Conservation (phyloP, 2,113 vertebrate species). For the Aspidoscelis tigris region DNA sequence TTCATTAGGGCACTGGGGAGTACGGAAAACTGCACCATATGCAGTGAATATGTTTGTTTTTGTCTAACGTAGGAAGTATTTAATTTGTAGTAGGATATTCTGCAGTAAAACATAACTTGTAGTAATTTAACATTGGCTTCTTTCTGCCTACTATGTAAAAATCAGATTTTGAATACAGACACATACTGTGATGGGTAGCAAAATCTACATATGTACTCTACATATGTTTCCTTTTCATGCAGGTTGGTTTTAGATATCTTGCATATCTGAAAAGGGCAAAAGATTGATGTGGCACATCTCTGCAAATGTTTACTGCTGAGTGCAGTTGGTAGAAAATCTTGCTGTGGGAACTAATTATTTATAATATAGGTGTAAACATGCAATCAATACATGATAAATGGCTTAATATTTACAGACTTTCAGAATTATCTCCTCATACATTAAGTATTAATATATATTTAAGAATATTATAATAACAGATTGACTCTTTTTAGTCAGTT, state of each 20-base stretch:
- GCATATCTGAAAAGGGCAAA: too few species aligned
- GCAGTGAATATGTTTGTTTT: slow-evolving; percentile 54
- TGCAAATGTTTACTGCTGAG: too few species aligned
- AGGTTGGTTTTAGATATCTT: too few species aligned
- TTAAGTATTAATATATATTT: slow-evolving; percentile 27
- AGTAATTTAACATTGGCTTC: slow-evolving; percentile 52
- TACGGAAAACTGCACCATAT: slow-evolving; percentile 63
- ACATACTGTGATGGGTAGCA: slow-evolving; percentile 24
- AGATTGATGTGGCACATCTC: background rate
- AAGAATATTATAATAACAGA: background rate
- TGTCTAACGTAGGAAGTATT: slow-evolving; percentile 45
- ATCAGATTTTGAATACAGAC: slow-evolving; percentile 54
- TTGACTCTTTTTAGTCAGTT: background rate
- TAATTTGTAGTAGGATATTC: slow-evolving; percentile 64
- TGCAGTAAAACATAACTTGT: slow-evolving; percentile 50
- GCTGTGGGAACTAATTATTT: background rate
- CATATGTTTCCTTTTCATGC: too few species aligned
- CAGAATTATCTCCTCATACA: slow-evolving; percentile 8
- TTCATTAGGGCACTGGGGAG: slow-evolving; percentile 60
- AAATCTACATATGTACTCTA: background rate
- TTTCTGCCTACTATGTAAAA: slow-evolving; percentile 33
- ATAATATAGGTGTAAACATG: background rate
- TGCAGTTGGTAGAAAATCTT: background rate
- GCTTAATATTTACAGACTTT: too few species aligned
- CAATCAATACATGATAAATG: background rate